These are phyloP conservation scores for Phaenicophaeus curvirostris DNA, from an alignment of 2,797 vertebrate species.

Conservation along the genomic window DNA sequence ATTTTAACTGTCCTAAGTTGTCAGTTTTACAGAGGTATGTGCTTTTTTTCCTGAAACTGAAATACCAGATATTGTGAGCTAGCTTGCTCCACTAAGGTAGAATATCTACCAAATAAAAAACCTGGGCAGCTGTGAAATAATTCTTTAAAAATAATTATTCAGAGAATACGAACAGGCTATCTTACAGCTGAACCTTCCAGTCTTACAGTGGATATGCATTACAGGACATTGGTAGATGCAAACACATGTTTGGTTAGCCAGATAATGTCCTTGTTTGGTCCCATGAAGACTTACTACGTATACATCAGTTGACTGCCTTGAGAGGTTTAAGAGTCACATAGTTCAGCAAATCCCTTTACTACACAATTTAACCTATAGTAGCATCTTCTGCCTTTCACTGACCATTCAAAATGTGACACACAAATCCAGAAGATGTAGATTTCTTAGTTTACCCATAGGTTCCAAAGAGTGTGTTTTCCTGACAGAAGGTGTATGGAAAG, in stretches of 20 bases:
- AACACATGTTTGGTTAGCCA: background rate
- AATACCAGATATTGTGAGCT: background rate
- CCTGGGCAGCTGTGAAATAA: background rate
- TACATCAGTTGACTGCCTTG: background rate
- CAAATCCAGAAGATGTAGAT: background rate
- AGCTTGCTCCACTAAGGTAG: background rate
- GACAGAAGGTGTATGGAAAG: background rate
- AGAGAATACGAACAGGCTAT: background rate
- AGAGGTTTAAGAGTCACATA: background rate
- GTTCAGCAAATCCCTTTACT: background rate
- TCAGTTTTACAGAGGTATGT: background rate
- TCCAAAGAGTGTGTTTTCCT: background rate
- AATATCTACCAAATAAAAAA: background rate
- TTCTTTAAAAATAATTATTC: background rate
- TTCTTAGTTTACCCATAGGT: conserved; percentile 58
- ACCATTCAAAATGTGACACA: background rate
- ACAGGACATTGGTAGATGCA: background rate
- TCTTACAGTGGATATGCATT: background rate
- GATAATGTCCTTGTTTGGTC: background rate
- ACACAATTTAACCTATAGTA: background rate
- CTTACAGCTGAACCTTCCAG: background rate
- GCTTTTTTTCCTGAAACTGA: background rate
- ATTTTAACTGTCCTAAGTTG: background rate
- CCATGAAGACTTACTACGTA: background rate
- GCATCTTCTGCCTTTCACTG: background rate